Conservation (phyloP, 2,888 invertebrate species). For the Drosophila paranaensis region DNA sequence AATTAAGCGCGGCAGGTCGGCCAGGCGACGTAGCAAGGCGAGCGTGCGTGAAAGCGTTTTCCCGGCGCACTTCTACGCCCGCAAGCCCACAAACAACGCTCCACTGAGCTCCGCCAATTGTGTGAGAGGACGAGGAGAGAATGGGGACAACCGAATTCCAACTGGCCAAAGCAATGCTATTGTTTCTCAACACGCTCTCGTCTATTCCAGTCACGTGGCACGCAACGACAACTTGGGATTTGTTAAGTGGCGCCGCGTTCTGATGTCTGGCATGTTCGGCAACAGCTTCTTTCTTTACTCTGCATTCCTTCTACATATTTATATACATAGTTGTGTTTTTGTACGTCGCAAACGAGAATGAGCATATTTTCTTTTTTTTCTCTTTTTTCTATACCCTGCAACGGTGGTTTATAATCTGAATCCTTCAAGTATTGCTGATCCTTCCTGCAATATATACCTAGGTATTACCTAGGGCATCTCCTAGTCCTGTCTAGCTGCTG, state of each 20-base stretch:
- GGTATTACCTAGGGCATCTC: neutral
- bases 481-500: neutral
- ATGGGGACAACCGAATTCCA: constrained; percentile 39
- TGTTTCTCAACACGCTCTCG: constrained; percentile 54
- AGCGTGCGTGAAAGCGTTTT: constrained; percentile 79
- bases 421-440: no score
- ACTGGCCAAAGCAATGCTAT: constrained; percentile 66
- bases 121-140: neutral
- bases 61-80: constrained; percentile 30
- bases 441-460: no score
- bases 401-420: no score
- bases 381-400: constrained; percentile 5
- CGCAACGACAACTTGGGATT: constrained; percentile 81
- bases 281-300: constrained; percentile 19
- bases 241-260: constrained; percentile 76
- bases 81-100: neutral
- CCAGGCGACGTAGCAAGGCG: constrained; percentile 50
- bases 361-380: constrained; percentile 8
- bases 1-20: constrained; percentile 81
- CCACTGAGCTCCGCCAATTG: neutral
- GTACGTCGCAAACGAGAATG: constrained; percentile 1
- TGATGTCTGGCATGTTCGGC: constrained; percentile 69
- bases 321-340: constrained; percentile 1
- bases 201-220: constrained; percentile 76
- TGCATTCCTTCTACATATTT: neutral